Base-by-base conservation (phyloP, 2,888 invertebrate genomes). In the Dolichomitus sp. region DNA sequence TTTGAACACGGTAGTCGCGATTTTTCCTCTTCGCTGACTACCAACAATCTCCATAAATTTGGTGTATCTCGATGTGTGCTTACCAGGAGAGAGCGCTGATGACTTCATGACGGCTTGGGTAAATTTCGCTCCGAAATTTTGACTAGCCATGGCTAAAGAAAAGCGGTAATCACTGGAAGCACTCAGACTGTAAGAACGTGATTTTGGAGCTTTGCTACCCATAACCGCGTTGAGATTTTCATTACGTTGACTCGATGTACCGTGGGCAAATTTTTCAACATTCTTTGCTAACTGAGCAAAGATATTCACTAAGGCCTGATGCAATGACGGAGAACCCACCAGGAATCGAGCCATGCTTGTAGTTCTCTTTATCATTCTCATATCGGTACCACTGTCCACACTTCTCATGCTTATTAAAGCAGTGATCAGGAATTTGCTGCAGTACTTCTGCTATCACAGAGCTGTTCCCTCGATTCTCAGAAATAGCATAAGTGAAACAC, bases 401-500 rank as follows among this genome's bases (percentile, higher is more conserved):
- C 6, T 57, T n/a, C 14, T 54, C 45, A 11, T 80, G 70, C n/a
- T 75, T 17, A 30, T 80, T 80, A 42, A 42, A 80, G 1, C 57
- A 69, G 57, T 80, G 75, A 14, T 75, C 19, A 4, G 75, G 80
- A 14, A 70, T 75, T 45, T 63, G 52, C 14, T 75, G 63, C n/a
- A 75, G 33, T 27, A 45, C 65, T n/a, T 30, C 33, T 37, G 65
- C 75, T 17, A 69, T 61, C 12, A 23, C 70, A 1, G 40, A 12
- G 37, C 70, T 65, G 11, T 72, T 57, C 1, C 87, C 88, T 52
- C 59, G 77, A 73, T 87, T 85, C 52, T 86, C 80, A 1, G 85
- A 72, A 19, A 87, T 37, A n/a, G 87, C 87, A 72, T 88, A 88
- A 0, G 80, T 84, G 30, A 88, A 88, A 59, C 88, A 88, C 52